Conservation (phyloP, 2,797 vertebrate species). For the Rhabdomys pumilio region DNA sequence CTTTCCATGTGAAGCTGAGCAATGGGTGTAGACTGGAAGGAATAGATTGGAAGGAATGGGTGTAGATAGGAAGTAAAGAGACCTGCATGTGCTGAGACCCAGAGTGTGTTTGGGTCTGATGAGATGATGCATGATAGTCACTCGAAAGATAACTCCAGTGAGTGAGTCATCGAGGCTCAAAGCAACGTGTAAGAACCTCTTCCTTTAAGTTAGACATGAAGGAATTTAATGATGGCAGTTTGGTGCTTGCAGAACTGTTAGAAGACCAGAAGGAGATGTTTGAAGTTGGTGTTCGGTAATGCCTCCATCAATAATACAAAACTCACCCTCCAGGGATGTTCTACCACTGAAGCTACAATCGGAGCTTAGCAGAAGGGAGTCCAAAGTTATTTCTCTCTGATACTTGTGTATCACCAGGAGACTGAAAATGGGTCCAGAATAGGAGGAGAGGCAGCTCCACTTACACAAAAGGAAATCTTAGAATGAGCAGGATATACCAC, state of each 20-base stretch:
- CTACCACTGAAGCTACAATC: not conserved
- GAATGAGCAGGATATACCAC: not conserved
- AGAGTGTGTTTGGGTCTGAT: not conserved
- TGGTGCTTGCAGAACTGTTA: not conserved
- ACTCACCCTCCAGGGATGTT: not conserved
- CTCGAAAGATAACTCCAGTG: not conserved
- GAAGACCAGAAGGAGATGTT: not conserved
- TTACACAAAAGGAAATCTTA: not conserved
- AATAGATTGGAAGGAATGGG: no score
- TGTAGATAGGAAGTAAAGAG: no score
- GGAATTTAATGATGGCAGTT: not conserved
- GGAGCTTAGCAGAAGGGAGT: not conserved
- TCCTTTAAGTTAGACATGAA: not conserved
- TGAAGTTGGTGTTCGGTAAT: not conserved
- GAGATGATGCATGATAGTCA: not conserved
- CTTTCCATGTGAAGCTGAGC: not conserved
- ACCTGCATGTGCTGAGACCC: no score
- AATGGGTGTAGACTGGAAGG: not conserved
- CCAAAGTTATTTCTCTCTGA: not conserved
- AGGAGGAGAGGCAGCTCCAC: not conserved
- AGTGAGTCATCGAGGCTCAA: no score
- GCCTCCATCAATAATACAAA: not conserved
- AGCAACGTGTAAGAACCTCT: not conserved
- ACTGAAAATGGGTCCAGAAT: not conserved
- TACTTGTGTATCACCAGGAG: not conserved